These are phyloP conservation scores for Chlorops oryzae DNA, from an alignment of 1,140 invertebrate genomes.

Conservation along the genomic window DNA sequence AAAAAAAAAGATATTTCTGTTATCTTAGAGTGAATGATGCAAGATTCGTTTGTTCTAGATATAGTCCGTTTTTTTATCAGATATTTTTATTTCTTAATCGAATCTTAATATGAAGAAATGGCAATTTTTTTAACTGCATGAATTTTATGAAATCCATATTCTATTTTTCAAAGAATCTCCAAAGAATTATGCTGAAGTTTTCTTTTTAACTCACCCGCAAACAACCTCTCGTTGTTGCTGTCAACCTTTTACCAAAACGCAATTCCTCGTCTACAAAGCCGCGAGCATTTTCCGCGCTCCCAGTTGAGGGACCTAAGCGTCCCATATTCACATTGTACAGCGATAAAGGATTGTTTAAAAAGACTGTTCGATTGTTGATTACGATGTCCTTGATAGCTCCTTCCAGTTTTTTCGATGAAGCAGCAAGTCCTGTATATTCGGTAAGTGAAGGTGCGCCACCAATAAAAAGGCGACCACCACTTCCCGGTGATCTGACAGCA, in stretches of 20 bases:
- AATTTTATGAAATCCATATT: no score
- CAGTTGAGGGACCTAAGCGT: conserved; percentile 55
- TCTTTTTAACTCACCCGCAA: conserved; percentile 44
- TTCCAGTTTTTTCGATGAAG: conserved; percentile 56
- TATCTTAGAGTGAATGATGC: no score
- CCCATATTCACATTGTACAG: conserved; percentile 70
- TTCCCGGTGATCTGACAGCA: conserved; percentile 50
- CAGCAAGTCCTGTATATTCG: conserved; percentile 33
- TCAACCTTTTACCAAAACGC: conserved; percentile 47
- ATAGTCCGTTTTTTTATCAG: no score
- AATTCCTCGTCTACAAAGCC: conserved; percentile 47
- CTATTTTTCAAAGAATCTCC: no score
- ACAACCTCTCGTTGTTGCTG: conserved; percentile 46
- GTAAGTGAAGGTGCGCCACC: conserved; percentile 44
- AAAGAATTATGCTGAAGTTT: no score
- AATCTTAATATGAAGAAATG: no score
- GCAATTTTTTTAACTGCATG: no score
- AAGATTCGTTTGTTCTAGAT: no score
- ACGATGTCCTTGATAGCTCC: conserved; percentile 77
- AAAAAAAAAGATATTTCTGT: no score
- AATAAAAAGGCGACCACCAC: conserved; percentile 48
- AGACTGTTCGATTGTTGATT: conserved; percentile 65
- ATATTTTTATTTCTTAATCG: no score
- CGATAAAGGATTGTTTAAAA: conserved; percentile 58
- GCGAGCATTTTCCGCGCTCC: conserved; percentile 50